Evolutionary conservation across 2,113 vertebrate genomes (phyloP).

Genomic region (Phasianus colchicus): DNA sequence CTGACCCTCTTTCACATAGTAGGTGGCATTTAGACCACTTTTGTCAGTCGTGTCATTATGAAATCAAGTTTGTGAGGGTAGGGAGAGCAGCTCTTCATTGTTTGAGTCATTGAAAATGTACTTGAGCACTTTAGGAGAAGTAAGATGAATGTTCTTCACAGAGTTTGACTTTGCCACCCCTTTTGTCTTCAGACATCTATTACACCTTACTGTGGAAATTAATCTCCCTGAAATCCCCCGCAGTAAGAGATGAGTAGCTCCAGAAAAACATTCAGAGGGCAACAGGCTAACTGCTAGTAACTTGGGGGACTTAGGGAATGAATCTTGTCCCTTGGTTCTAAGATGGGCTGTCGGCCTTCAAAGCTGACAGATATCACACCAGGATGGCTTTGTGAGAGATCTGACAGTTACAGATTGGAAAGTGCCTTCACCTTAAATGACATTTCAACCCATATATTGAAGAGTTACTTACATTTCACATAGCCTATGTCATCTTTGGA

Average conservation of each 20-base stretch:
- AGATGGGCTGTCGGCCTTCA: background rate
- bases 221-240: background rate
- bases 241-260: background rate
- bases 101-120: background rate
- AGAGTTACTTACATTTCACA: background rate
- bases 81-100: background rate
- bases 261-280: background rate
- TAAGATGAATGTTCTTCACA: background rate
- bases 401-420: background rate
- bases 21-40: rapidly evolving
- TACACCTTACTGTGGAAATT: background rate
- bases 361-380: background rate
- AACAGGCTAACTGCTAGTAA: background rate
- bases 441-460: background rate
- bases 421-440: background rate
- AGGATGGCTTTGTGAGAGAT: background rate
- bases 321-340: background rate
- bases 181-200: background rate
- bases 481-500: background rate
- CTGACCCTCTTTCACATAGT: background rate
- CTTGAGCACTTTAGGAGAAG: background rate
- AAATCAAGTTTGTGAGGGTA: background rate
- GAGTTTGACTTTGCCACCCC: background rate
- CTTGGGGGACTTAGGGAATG: background rate
- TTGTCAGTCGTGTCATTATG: background rate